Conservation (phyloP, 2,113 vertebrate genomes). For the Garra rufa region DNA sequence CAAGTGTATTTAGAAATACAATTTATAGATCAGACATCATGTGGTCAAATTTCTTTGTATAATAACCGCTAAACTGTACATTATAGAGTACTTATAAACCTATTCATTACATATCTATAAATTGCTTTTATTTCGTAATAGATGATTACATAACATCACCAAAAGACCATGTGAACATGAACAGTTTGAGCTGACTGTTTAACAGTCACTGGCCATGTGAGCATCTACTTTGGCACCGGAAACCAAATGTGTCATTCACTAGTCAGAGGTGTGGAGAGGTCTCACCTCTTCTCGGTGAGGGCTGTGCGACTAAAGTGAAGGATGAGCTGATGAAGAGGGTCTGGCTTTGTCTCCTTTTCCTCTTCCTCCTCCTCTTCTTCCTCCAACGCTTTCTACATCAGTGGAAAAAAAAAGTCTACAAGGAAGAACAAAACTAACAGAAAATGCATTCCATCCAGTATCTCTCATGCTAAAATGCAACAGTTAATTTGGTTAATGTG, state of each 20-base stretch:
- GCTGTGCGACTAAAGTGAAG: slow-evolving; percentile 93
- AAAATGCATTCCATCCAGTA: not conserved
- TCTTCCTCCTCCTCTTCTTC: slow-evolving; percentile 89
- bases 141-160: not conserved
- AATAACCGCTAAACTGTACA: not conserved
- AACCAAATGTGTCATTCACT: not conserved
- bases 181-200: not conserved
- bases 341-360: slow-evolving; percentile 86
- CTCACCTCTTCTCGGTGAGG: slow-evolving; percentile 90
- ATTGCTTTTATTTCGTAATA: not conserved
- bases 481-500: not conserved
- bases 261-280: not conserved
- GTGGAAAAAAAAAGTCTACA: not conserved
- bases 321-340: slow-evolving; percentile 92
- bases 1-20: not conserved
- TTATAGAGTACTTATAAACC: not conserved
- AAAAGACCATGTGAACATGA: not conserved
- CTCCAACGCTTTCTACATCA: slow-evolving; percentile 79
- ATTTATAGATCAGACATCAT: not conserved
- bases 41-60: not conserved
- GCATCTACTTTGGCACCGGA: not conserved
- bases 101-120: not conserved
- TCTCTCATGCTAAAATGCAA: not conserved
- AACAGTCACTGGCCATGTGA: not conserved
- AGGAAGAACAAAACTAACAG: not conserved